phyloP scores from a whole-genome alignment of 1,140 invertebrate species.

The Drosophila pseudoobscura region DNA sequence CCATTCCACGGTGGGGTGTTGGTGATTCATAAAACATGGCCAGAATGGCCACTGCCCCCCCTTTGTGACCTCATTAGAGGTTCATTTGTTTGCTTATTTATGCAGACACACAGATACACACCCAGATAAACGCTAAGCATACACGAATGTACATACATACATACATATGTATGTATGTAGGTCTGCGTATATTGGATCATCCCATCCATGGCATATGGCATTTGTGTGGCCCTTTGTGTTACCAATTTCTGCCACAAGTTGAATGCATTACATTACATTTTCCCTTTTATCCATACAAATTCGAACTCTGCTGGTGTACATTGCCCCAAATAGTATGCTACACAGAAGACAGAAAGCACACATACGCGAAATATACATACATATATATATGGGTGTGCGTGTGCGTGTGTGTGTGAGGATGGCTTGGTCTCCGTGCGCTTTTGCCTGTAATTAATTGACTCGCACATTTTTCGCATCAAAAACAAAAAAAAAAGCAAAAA shows the following conservation, averaged over 20 bases:
- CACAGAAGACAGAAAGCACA: constrained; percentile 45
- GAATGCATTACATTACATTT: constrained; percentile 74
- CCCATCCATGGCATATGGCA: constrained; percentile 42
- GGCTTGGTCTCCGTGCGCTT: constrained; percentile 20
- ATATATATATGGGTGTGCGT: neutral
- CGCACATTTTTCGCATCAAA: constrained; percentile 64
- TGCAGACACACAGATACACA: constrained; percentile 45
- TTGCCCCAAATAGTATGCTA: constrained; percentile 53
- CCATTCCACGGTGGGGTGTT: too few species aligned
- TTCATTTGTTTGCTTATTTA: constrained; percentile 72
- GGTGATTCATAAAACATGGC: constrained; percentile 14
- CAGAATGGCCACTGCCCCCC: constrained; percentile 46
- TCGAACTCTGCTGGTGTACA: constrained; percentile 28
- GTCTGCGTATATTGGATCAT: constrained; percentile 28
- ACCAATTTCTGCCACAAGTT: constrained; percentile 50
- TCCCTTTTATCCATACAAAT: constrained; percentile 60
- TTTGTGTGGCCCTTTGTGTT: constrained; percentile 54
- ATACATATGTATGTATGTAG: too few species aligned
- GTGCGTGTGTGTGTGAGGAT: neutral
- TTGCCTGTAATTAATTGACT: constrained; percentile 78
- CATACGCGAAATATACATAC: constrained; percentile 7
- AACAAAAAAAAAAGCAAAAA: constrained; percentile 52
- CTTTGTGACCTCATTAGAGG: constrained; percentile 72
- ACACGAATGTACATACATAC: constrained; percentile 17
- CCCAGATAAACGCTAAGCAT: neutral